These are phyloP conservation scores for Ailurus styani DNA, from an alignment of 2,113 vertebrate genomes.

Conservation along the genomic window DNA sequence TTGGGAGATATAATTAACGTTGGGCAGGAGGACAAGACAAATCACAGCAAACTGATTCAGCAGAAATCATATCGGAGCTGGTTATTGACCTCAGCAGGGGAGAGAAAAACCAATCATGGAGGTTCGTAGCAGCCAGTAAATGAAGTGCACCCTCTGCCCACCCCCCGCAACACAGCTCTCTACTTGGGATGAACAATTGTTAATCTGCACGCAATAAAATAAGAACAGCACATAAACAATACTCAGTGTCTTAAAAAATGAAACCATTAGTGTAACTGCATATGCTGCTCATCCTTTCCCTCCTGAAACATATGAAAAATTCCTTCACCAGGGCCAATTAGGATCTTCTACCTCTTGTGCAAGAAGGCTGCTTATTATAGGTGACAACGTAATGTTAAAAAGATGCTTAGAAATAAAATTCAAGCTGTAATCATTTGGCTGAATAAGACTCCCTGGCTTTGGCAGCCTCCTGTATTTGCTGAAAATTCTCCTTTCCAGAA, in stretches of 20 bases:
- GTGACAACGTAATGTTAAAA: conserved; percentile 78
- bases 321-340: conserved; percentile 77
- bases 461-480: neutral
- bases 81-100: conserved; percentile 20
- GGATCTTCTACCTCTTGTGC: conserved; percentile 55
- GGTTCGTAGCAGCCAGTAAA: neutral
- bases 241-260: conserved; percentile 76
- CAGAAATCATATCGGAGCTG: neutral
- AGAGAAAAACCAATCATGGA: fast-evolving
- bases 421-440: neutral
- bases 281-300: conserved; percentile 67
- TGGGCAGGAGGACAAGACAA: neutral
- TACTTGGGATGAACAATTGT: conserved; percentile 63
- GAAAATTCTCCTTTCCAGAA: neutral
- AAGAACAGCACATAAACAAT: conserved; percentile 52
- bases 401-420: conserved; percentile 76
- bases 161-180: neutral
- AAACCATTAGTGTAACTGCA: conserved; percentile 77
- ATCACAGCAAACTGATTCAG: neutral
- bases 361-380: conserved; percentile 76
- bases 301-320: conserved; percentile 77
- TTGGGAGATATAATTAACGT: neutral
- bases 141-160: neutral
- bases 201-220: conserved; percentile 61
- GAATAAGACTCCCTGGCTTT: neutral